Evolutionary conservation across 2,797 vertebrate species (phyloP), one percentile per base, ranked within the genome.

Genomic region (Phoeniculus purpureus): DNA sequence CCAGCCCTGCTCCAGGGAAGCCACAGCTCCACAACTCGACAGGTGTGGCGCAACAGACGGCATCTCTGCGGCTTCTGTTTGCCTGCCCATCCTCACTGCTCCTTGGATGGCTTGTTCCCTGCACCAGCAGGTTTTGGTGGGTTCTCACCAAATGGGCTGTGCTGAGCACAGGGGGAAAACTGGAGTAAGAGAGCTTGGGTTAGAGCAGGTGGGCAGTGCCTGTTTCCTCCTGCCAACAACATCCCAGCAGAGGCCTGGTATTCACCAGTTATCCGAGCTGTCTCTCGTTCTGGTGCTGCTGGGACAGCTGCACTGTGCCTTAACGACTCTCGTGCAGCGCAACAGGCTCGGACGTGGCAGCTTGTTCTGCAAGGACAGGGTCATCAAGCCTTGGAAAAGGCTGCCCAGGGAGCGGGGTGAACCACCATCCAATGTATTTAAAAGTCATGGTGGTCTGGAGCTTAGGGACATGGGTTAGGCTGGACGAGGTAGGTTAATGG

Each of bases 261-360:
- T 31, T 45, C 29, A 37, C 34, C 2, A 2, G 16, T 7, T 52
- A 13, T 55, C 19, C 20, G 9, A 2, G 2, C 56, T 29, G 68
- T 20, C 15, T 61, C 11, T 72, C 29, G 40, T 55, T 78, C 0
- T 1, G 61, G 43, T 62, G 56, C 75, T 34, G 61, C 45, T 54
- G 32, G 23, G 37, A 58, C 70, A 66, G 0, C 26, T 19, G 26
- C 0, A 1, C 19, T 59, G 15, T 59, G 25, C 40, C 31, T 40
- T 52, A 73, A 21, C 1, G 2, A 40, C 37, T 32, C 37, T 32
- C 0, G 1, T 1, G 0, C 59, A 15, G 43, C 2, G 2, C 48
- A 56, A 45, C 0, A 0, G 26, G 66, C 19, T 72, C 1, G 3
- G 66, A 56, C 34, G 31, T 48, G 43, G n/a, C 14, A 6, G 55